Evolutionary conservation across 1,140 invertebrate genomes (phyloP).

Genomic region (Drosophila punjabiensis): DNA sequence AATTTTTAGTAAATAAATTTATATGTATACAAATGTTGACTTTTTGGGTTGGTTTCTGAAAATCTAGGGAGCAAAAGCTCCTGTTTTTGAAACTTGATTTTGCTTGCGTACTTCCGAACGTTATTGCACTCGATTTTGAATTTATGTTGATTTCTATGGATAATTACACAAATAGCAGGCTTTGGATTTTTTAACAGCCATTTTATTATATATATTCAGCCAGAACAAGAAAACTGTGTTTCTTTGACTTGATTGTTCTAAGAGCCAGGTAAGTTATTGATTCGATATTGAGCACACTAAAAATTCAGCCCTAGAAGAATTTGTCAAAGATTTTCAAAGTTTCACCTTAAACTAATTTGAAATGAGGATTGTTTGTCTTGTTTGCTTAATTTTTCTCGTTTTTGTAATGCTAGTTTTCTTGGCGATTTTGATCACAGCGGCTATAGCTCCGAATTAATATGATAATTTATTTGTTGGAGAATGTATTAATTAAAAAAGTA

Average conservation of each 20-base stretch:
- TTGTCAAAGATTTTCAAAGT: background rate
- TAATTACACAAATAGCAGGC: background rate
- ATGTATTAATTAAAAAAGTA: no score
- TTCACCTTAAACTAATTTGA: background rate
- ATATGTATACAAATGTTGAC: background rate
- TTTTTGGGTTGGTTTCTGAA: background rate
- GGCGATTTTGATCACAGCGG: background rate
- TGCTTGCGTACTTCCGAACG: background rate
- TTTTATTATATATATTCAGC: background rate
- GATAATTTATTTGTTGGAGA: no score
- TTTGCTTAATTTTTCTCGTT: background rate
- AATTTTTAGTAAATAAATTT: constrained; percentile 42
- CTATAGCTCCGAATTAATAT: background rate
- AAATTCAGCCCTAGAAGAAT: no score
- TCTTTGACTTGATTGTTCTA: background rate
- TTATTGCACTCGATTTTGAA: background rate
- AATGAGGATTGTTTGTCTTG: constrained; percentile 1
- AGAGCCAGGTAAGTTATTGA: background rate
- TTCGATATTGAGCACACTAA: background rate
- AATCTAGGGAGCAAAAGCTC: background rate
- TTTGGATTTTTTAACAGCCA: background rate
- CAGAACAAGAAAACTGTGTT: background rate
- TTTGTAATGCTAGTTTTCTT: background rate
- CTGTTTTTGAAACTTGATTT: background rate
- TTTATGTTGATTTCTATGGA: background rate